These are phyloP conservation scores for Nilaparvata lugens DNA, from an alignment of 1,140 invertebrate species.

Conservation along the genomic window DNA sequence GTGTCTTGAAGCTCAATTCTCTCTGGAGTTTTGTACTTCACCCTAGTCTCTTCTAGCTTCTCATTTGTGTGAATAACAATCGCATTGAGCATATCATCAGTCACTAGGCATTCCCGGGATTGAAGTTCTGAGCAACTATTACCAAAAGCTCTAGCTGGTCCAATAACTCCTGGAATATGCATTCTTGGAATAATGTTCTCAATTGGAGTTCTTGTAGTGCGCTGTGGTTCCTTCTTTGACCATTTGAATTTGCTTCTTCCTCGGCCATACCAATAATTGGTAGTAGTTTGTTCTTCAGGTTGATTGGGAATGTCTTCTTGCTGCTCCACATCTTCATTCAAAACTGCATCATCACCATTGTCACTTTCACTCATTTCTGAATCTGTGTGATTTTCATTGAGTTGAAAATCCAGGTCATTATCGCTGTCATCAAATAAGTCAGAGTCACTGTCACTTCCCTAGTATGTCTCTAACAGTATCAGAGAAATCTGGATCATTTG, in stretches of 20 bases:
- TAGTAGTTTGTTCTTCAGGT: neutral
- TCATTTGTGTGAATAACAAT: slow-evolving; percentile 40
- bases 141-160: neutral
- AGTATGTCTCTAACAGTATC: no score
- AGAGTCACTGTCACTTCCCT: no score
- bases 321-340: neutral
- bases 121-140: slow-evolving; percentile 20
- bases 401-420: neutral
- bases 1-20: slow-evolving; percentile 5
- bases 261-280: neutral
- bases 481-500: no score
- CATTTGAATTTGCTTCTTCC: neutral
- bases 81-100: slow-evolving; percentile 37
- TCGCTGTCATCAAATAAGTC: neutral
- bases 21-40: neutral
- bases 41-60: slow-evolving; percentile 29
- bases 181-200: neutral
- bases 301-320: neutral
- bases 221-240: neutral
- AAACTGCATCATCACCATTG: neutral
- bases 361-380: neutral
- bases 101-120: slow-evolving; percentile 40
- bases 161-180: no score
- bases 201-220: neutral
- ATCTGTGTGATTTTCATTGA: neutral